Base-by-base conservation (phyloP, 2,797 vertebrate species). In the Lemur catta region DNA sequence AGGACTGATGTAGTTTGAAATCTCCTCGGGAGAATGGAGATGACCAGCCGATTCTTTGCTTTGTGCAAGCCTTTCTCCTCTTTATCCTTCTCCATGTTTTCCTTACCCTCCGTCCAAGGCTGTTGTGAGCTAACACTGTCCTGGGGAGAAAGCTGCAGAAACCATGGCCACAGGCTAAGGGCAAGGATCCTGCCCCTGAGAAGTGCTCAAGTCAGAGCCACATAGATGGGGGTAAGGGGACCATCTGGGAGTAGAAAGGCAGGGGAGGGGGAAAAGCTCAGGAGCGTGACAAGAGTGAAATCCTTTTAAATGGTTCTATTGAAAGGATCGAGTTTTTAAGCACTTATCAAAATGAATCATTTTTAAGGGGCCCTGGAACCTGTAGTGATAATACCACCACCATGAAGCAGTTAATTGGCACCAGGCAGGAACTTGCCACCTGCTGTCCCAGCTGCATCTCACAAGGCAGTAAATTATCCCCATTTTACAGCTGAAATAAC, bases 401-500 rank as follows among this genome's bases (percentile, higher is more conserved):
- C 2, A 33, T 1, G 4, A 38, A 75, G 35, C 7, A 50, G 63
- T 72, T 88, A 18, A 0, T 6, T 0, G 4, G 50, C 2, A 1
- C 57, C 2, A 0, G 65, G 76, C 6, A 38, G 43, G 35, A 71
- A 75, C 30, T 4, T 71, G n/a, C 41, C 35, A n/a, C 43, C 57
- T 46, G 57, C 33, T 67, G 57, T 81, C 35, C 63, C 28, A 33
- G 13, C 67, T 84, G 30, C 41, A 71, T 13, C 57, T 8, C 30
- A 61, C 18, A 79, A 78, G 71, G 28, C n/a, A 38, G 18, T 3
- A 1, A 59, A 76, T 30, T 11, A 76, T 5, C 24, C 74, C 38
- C 65, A 61, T 63, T 84, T 59, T 20, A 96, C 11, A 86, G 63
- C 43, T 50, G 11, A 96, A 81, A 30, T 75, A 89, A 89, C 13